These are phyloP conservation scores for Tetropium fuscum DNA, from an alignment of 2,888 invertebrate species.

Conservation along the genomic window DNA sequence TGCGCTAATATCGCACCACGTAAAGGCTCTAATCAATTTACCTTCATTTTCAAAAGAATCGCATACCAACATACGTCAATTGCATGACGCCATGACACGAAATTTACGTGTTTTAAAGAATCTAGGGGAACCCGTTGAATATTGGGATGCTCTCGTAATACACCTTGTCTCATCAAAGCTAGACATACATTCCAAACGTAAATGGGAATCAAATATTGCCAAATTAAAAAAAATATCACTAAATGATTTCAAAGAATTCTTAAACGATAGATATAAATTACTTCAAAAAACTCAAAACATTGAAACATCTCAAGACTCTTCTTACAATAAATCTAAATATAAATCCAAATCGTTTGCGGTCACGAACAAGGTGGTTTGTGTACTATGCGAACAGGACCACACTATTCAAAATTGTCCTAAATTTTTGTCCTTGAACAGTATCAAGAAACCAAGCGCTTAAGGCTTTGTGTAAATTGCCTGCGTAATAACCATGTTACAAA, in stretches of 20 bases:
- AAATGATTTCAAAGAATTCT: conserved; percentile 22
- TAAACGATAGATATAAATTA: conserved; percentile 21
- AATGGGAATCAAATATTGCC: conserved; percentile 14
- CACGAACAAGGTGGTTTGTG: conserved; percentile 7
- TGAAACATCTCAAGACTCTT: background rate
- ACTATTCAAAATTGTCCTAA: conserved; percentile 17
- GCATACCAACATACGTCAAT: conserved; percentile 4
- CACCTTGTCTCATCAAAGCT: conserved; percentile 19
- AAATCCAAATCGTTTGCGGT: conserved; percentile 18
- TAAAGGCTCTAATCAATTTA: conserved; percentile 18
- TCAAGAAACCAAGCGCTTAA: conserved; percentile 20
- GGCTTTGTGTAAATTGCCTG: conserved; percentile 14
- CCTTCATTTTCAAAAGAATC: conserved; percentile 16
- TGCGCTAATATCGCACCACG: conserved; percentile 15
- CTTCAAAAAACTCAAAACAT: conserved; percentile 3
- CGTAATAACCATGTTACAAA: conserved; percentile 4
- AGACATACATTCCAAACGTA: conserved; percentile 7
- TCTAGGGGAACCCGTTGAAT: conserved; percentile 22
- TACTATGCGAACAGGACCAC: conserved; percentile 12
- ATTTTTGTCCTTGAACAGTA: conserved; percentile 8
- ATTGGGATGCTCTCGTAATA: conserved; percentile 18
- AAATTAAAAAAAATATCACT: conserved; percentile 18
- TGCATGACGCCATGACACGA: conserved; percentile 9
- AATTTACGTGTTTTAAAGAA: conserved; percentile 15
- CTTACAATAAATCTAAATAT: background rate